Evolutionary conservation across 2,888 invertebrate genomes (phyloP).

Genomic region (Ochropleura leucogaster): DNA sequence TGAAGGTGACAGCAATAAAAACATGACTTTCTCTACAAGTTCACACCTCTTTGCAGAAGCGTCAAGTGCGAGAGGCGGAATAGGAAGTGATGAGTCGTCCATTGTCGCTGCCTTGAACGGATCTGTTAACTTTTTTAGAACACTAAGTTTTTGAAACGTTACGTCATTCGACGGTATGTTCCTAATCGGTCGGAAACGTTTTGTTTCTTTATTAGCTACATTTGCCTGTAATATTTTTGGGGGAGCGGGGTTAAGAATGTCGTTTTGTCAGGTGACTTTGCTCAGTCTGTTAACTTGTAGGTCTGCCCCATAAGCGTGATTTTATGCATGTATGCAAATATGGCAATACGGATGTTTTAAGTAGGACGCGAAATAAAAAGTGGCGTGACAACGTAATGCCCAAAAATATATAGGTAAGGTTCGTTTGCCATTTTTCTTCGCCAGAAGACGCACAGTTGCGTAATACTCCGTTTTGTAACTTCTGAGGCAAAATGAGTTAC

Average conservation of each 20-base stretch:
- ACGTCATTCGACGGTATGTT: slow-evolving; percentile 6
- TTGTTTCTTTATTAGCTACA: background rate
- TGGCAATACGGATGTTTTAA: slow-evolving; percentile 3
- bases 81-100: slow-evolving; percentile 65
- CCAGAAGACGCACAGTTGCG: background rate
- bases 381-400: background rate
- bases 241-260: background rate
- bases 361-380: slow-evolving; percentile 5
- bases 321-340: slow-evolving; percentile 41
- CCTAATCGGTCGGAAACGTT: slow-evolving; percentile 7
- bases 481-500: no score
- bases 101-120: slow-evolving; percentile 60
- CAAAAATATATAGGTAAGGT: background rate
- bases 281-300: background rate
- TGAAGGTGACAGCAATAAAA: slow-evolving; percentile 63
- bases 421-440: slow-evolving; percentile 3
- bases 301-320: background rate
- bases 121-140: slow-evolving; percentile 45
- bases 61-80: slow-evolving; percentile 68
- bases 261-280: background rate
- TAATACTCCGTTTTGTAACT: slow-evolving; percentile 1
- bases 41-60: slow-evolving; percentile 80
- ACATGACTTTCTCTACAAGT: slow-evolving; percentile 76
- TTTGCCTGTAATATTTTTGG: background rate
- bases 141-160: slow-evolving; percentile 16